Evolutionary conservation across 2,113 vertebrate genomes (phyloP).

Genomic region (Sylvietta virens): DNA sequence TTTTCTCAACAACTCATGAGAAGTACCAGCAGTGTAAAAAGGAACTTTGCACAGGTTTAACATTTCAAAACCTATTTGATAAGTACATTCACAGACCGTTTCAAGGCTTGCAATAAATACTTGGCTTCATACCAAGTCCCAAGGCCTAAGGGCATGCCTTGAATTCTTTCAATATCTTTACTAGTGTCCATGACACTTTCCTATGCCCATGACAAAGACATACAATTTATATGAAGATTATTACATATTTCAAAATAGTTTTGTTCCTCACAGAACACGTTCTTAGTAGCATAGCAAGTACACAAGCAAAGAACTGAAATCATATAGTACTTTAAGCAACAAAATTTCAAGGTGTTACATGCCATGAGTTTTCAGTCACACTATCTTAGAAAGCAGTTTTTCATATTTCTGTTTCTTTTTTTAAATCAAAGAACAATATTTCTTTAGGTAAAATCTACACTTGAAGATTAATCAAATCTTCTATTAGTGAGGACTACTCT

Average conservation of each 20-base stretch:
- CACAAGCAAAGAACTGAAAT: neutral
- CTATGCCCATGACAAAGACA: neutral
- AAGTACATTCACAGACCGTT: neutral
- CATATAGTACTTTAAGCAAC: neutral
- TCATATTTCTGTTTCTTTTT: neutral
- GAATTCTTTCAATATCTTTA: neutral
- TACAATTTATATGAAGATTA: neutral
- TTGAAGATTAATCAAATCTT: neutral
- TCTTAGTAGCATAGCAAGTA: neutral
- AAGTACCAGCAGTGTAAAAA: neutral
- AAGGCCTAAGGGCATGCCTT: fast-evolving
- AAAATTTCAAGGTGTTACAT: neutral
- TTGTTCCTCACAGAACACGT: neutral
- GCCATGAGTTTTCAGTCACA: neutral
- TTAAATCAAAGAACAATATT: neutral
- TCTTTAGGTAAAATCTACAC: neutral
- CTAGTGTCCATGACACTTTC: neutral
- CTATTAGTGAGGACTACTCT: neutral
- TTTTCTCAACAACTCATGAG: neutral
- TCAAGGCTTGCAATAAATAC: neutral
- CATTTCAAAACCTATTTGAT: neutral
- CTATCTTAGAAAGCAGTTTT: neutral
- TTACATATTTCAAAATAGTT: neutral
- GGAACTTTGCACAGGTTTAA: neutral
- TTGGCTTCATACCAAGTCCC: neutral